Evolutionary conservation across 2,888 invertebrate genomes (phyloP).

Genomic region (Scrobipalpa atriplicella): DNA sequence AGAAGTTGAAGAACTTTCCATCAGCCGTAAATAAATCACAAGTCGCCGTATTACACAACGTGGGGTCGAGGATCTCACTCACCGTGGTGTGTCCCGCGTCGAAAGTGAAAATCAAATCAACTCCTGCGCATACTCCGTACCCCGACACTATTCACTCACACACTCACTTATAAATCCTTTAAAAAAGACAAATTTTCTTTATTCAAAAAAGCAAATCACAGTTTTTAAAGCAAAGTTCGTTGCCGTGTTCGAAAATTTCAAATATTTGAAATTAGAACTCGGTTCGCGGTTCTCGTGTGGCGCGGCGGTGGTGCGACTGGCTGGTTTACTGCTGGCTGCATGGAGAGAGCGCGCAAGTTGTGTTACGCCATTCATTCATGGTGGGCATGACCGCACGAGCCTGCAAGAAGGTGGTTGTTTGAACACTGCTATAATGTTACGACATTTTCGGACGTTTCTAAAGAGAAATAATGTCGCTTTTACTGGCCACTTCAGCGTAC

Average conservation of each 20-base stretch:
- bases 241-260: constrained; percentile 41
- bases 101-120: constrained; percentile 77
- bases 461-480: background rate
- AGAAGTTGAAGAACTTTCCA: background rate
- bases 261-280: constrained; percentile 52
- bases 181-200: background rate
- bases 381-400: constrained; percentile 30
- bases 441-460: constrained; percentile 18
- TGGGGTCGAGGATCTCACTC: constrained; percentile 52
- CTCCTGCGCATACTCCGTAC: constrained; percentile 63
- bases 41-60: constrained; percentile 42
- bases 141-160: constrained; percentile 61
- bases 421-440: constrained; percentile 15
- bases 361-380: constrained; percentile 31
- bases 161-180: constrained; percentile 51
- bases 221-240: constrained; percentile 30
- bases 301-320: constrained; percentile 64
- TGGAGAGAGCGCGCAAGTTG: constrained; percentile 25
- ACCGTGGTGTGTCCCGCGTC: constrained; percentile 69
- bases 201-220: constrained; percentile 7
- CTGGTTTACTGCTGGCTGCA: constrained; percentile 36
- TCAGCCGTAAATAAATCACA: background rate
- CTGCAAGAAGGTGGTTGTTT: constrained; percentile 26
- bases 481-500: background rate
- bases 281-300: constrained; percentile 40